These are phyloP conservation scores for Electrona antarctica DNA, from an alignment of 2,113 vertebrate genomes.

Conservation along the genomic window DNA sequence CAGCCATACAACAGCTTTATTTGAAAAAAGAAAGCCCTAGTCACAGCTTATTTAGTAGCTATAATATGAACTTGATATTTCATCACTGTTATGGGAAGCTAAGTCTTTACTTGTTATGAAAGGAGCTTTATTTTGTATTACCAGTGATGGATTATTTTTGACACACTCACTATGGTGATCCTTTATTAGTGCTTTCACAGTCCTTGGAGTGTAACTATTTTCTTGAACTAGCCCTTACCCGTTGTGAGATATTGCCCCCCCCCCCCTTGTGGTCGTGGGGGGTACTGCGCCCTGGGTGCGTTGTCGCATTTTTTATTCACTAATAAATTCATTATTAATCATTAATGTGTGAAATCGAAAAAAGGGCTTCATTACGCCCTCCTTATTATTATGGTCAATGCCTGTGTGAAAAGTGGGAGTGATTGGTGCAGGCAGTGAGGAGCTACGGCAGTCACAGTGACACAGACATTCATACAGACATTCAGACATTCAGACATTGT, in stretches of 20 bases:
- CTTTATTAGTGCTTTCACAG: slow-evolving; percentile 35
- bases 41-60: slow-evolving; percentile 33
- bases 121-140: slow-evolving; percentile 54
- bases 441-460: too few species aligned
- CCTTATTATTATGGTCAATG: too few species aligned
- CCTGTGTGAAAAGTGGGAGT: too few species aligned
- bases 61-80: slow-evolving; percentile 35
- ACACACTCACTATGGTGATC: slow-evolving; percentile 44
- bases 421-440: too few species aligned
- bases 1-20: slow-evolving; percentile 25
- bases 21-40: slow-evolving; percentile 3
- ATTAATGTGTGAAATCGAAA: too few species aligned
- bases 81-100: slow-evolving; percentile 33
- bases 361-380: too few species aligned
- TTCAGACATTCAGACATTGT: too few species aligned
- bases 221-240: slow-evolving; percentile 28
- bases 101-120: slow-evolving; percentile 50
- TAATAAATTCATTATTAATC: too few species aligned
- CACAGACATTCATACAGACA: too few species aligned
- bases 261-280: slow-evolving; percentile 47
- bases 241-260: too few species aligned
- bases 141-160: slow-evolving; percentile 51
- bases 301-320: too few species aligned
- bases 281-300: too few species aligned
- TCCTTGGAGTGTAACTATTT: slow-evolving; percentile 36